Base-by-base conservation (phyloP, 2,113 vertebrate genomes). In the Toxotes chatareus region DNA sequence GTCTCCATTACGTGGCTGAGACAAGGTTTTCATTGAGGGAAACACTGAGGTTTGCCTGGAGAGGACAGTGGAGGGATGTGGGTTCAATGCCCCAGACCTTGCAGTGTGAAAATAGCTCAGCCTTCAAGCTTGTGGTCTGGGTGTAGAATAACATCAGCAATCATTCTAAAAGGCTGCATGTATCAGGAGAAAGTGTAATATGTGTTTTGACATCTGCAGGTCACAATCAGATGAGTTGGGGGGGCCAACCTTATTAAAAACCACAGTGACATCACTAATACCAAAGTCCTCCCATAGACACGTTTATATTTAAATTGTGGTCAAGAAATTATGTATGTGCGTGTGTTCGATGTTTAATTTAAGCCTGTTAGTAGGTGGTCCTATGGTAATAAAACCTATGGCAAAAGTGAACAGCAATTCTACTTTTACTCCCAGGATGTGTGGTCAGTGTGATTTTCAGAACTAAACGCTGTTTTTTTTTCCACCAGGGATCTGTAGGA, bases 101-200 rank as follows among this genome's bases (percentile, higher is more conserved):
- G 91, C 92, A 90, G 91, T 89, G 93, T 93, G 91, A 94, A 95
- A 95, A 95, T 94, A 95, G 93, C 93, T 82, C 86, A 83, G 81
- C 85, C 83, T 90, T 92, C 86, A 83, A 91, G 88, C 85, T 86
- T 90, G 94, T 80, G 93, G 92, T 94, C 76, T 68, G 72, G 62
- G 80, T 68, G 76, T 91, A 93, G 86, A 93, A 92, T 89, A 94
- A 94, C 93, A 93, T 75, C 82, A 80, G 83, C 78, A 73, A 79
- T 91, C 87, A 89, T 91, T 90, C 82, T 86, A 88, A 89, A 92
- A 88, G 87, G 69, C 85, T 88, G 90, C 78, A 83, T 86, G 86
- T 89, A 93, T 91, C 88, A 90, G 76, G 82, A 88, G 76, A 84
- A 80, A 80, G 59, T 55, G 73, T 73, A 71, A 83, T 82, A 73